These are phyloP conservation scores for Blera fallax DNA, from an alignment of 2,888 invertebrate species.

Conservation along the genomic window DNA sequence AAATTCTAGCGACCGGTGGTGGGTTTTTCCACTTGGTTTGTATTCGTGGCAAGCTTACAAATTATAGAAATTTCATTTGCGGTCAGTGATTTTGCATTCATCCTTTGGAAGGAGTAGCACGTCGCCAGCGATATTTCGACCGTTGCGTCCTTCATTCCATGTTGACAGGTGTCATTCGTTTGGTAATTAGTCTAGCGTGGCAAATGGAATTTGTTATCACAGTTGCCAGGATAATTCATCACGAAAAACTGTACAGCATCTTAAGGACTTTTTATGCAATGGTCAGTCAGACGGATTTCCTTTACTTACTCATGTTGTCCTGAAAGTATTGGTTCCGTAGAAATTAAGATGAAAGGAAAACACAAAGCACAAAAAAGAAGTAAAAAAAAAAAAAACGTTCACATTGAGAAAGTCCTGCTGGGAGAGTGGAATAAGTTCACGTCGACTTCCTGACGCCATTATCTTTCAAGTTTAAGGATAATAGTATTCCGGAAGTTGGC, in stretches of 20 bases:
- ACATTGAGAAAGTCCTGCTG: conserved; percentile 5
- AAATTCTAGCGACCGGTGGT: not conserved
- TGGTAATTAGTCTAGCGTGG: conserved; percentile 53
- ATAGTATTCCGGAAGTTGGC: conserved; percentile 56
- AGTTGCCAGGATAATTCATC: conserved; percentile 50
- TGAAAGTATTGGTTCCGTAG: not conserved
- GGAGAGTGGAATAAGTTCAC: conserved; percentile 26
- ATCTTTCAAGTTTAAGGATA: conserved; percentile 67
- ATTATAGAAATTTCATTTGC: conserved; percentile 54
- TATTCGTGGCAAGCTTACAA: conserved; percentile 56
- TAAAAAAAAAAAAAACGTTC: not conserved
- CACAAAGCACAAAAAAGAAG: too few relatives aligned
- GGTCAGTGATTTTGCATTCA: conserved; percentile 50
- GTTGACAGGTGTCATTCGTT: conserved; percentile 67
- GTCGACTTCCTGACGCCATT: conserved; percentile 66
- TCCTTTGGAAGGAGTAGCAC: not conserved
- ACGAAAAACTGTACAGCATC: not conserved
- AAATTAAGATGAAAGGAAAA: conserved; percentile 15
- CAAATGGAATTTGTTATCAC: conserved; percentile 65
- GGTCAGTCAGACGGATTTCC: not conserved
- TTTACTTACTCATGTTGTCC: not conserved
- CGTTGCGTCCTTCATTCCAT: conserved; percentile 25
- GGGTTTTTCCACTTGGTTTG: conserved; percentile 32
- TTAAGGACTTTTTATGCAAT: conserved; percentile 3
- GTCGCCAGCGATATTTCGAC: conserved; percentile 36